Percentiles rank a stretch among this genome's conserved stretches.
Conservation (phyloP, 2,113 vertebrate genomes). For the Acanthisitta chloris region DNA sequence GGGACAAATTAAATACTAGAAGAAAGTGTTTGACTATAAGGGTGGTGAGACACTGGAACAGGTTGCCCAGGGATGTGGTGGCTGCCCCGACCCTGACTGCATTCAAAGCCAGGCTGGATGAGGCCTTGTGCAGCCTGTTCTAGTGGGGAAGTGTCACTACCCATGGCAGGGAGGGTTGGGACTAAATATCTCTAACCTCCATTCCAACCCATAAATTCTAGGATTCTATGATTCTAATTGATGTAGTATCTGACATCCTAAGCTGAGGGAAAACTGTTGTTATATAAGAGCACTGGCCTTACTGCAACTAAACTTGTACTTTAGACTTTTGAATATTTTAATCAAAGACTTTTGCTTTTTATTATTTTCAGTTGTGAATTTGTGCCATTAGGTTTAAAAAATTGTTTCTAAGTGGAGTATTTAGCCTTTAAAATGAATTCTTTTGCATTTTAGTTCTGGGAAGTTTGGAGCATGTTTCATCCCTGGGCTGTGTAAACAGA, state of each 20-base stretch:
- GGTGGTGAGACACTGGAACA: too few species aligned
- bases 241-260: neutral
- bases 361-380: neutral
- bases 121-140: too few species aligned
- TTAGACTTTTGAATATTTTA: neutral
- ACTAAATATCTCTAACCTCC: too few species aligned
- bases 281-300: neutral
- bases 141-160: too few species aligned
- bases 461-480: conserved; percentile 94
- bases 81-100: too few species aligned
- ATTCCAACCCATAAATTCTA: too few species aligned
- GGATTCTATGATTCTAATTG: too few species aligned
- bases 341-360: neutral
- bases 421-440: neutral
- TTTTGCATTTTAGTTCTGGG: conserved; percentile 81
- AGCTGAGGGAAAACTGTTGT: neutral
- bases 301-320: neutral
- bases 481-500: conserved; percentile 93
- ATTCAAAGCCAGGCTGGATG: too few species aligned
- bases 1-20: too few species aligned
- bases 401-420: neutral
- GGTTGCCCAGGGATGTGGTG: too few species aligned
- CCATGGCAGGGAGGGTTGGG: too few species aligned
- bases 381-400: neutral
- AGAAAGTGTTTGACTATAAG: too few species aligned